These are phyloP conservation scores for Pseudomyrmex cubaensis DNA, from an alignment of 1,140 invertebrate genomes.

Conservation along the genomic window DNA sequence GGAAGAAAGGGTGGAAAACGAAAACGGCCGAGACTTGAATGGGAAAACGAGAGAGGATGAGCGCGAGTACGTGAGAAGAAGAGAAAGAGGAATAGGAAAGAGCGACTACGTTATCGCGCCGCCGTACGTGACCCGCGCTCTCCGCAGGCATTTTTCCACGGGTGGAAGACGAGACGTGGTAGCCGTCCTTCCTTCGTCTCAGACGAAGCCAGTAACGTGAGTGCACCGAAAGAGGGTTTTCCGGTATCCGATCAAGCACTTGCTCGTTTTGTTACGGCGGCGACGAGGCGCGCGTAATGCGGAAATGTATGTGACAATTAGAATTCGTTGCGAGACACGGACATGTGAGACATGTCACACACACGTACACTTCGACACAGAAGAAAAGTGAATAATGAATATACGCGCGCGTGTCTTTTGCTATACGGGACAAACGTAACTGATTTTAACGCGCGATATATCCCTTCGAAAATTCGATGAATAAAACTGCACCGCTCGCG, in stretches of 20 bases:
- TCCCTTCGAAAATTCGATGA: not conserved
- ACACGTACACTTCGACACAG: not conserved
- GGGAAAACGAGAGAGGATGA: slow-evolving; percentile 17
- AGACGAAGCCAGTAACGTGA: slow-evolving; percentile 35
- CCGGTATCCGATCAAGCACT: slow-evolving; percentile 51
- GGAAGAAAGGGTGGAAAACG: slow-evolving; percentile 11
- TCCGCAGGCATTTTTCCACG: slow-evolving; percentile 70
- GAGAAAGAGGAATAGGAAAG: not conserved
- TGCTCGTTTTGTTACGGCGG: slow-evolving; percentile 27
- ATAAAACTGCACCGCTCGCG: not conserved
- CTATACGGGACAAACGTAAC: no score
- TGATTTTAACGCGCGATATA: not conserved
- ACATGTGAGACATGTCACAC: not conserved
- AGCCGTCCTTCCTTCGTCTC: slow-evolving; percentile 54
- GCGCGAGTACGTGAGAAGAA: not conserved
- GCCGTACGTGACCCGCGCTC: slow-evolving; percentile 77
- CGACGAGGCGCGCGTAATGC: not conserved
- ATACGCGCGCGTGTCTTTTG: not conserved
- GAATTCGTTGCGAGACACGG: no score
- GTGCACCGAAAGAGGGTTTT: slow-evolving; percentile 38
- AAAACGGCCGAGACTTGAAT: slow-evolving; percentile 21
- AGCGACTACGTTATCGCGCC: slow-evolving; percentile 77
- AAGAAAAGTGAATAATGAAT: slow-evolving; percentile 7
- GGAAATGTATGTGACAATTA: slow-evolving; percentile 15
- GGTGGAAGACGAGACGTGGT: slow-evolving; percentile 7